These are phyloP conservation scores for Alaudala cheleensis DNA, from an alignment of 2,113 vertebrate genomes.

Conservation along the genomic window DNA sequence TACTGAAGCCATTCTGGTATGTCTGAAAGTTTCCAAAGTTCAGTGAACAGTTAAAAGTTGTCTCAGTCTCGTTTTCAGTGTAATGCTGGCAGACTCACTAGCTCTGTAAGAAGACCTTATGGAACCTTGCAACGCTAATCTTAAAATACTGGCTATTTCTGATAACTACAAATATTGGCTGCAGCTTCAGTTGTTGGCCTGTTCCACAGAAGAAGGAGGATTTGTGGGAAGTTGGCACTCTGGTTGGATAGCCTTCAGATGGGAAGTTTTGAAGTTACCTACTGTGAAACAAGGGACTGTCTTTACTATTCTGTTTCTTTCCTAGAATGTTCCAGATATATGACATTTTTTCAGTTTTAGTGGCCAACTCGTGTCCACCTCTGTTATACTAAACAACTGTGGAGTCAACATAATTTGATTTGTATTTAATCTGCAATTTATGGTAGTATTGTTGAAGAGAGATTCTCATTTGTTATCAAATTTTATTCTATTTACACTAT, in stretches of 20 bases:
- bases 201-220: background rate
- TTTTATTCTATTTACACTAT: background rate
- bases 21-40: background rate
- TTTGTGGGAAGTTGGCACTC: background rate
- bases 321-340: background rate
- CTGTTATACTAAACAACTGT: background rate
- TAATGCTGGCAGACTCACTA: background rate
- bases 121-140: slow-evolving; percentile 9
- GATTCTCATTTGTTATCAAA: background rate
- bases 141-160: background rate
- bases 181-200: background rate
- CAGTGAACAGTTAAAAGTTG: slow-evolving; percentile 15
- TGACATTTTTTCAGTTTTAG: background rate
- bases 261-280: background rate
- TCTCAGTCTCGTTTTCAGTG: background rate
- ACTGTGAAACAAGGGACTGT: background rate
- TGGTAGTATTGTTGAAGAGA: background rate
- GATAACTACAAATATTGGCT: background rate
- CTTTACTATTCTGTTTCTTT: background rate
- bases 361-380: background rate
- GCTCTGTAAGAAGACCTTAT: background rate
- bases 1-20: background rate
- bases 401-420: background rate
- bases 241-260: background rate
- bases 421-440: background rate